phyloP scores from a whole-genome alignment of 2,797 vertebrate genomes.

The Chloroceryle inda region DNA sequence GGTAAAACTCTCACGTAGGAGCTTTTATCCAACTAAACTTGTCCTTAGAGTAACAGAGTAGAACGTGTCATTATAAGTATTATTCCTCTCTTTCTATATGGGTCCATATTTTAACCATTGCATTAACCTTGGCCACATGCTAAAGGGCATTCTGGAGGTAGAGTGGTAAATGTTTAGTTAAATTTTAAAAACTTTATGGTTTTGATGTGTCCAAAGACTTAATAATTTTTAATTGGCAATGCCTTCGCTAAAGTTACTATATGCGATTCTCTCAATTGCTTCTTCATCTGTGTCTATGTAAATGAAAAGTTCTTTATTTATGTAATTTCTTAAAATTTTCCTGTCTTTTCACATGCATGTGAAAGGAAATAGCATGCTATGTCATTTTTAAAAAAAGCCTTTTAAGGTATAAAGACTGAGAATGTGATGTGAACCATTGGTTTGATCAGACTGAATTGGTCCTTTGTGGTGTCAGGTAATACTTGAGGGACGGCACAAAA shows the following conservation, averaged over 20 bases:
- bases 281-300: not conserved
- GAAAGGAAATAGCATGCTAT: not conserved
- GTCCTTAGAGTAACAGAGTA: not conserved
- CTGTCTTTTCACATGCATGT: not conserved
- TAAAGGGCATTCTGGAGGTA: not conserved
- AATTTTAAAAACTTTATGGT: not conserved
- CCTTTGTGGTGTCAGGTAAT: not conserved
- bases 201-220: not conserved
- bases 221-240: not conserved
- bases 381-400: not conserved
- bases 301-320: not conserved
- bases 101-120: not conserved
- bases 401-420: not conserved
- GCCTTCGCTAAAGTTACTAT: accelerated
- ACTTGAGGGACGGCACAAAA: not conserved
- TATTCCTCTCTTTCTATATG: not conserved
- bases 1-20: not conserved
- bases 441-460: not conserved
- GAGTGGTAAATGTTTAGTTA: not conserved
- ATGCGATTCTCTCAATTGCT: not conserved
- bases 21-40: not conserved
- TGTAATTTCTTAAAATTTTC: not conserved
- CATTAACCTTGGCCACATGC: not conserved
- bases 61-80: not conserved
- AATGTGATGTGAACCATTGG: not conserved